phyloP scores from a whole-genome alignment of 2,797 vertebrate species.

The Danionella dracula region DNA sequence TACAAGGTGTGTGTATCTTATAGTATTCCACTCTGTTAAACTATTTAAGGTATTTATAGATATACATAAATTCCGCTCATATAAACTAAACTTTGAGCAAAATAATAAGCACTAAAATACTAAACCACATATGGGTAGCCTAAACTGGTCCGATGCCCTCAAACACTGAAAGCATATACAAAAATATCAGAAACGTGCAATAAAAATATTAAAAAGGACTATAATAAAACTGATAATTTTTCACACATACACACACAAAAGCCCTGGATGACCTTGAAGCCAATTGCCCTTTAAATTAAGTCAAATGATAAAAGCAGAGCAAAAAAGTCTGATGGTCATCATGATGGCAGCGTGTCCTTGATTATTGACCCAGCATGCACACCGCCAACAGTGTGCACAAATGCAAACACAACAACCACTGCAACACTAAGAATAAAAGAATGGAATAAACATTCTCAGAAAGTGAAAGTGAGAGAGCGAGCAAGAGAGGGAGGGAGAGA shows the following conservation, averaged over 20 bases:
- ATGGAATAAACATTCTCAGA: slow-evolving; percentile 19
- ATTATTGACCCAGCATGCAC: neutral
- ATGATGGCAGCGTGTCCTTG: neutral
- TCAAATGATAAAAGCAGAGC: neutral
- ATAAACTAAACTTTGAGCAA: no score
- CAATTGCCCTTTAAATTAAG: neutral
- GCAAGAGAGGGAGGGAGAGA: neutral
- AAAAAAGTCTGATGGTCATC: neutral
- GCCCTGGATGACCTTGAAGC: no score
- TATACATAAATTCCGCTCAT: no score
- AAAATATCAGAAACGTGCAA: neutral
- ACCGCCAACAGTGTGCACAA: neutral
- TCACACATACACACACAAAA: no score
- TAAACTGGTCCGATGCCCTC: no score
- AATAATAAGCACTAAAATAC: neutral
- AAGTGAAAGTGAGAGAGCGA: neutral
- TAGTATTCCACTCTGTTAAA: no score
- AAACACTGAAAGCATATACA: no score
- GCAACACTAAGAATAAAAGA: neutral
- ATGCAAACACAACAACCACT: neutral
- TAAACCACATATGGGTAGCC: neutral
- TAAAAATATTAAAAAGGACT: no score
- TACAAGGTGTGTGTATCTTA: no score
- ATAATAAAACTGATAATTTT: no score
- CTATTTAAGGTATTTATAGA: no score